Base-by-base conservation (phyloP, 2,888 invertebrate species). In the Orthonychiurus folsomi region DNA sequence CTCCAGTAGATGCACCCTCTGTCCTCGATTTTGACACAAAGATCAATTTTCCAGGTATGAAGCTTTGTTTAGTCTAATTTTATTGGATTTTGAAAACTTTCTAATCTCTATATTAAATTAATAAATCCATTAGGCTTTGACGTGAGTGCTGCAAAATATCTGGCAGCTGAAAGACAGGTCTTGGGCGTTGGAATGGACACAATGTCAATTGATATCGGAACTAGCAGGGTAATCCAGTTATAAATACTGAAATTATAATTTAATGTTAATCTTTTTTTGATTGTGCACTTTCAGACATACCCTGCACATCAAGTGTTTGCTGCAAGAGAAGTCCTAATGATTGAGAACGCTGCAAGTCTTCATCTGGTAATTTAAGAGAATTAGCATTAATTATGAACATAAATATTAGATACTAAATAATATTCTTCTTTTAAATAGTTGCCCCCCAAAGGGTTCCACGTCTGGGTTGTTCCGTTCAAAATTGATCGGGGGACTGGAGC, bases 101-200 rank as follows among this genome's bases (percentile, higher is more conserved):
- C n/a, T n/a, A n/a, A n/a, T n/a, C n/a, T n/a, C n/a, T n/a, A n/a
- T n/a, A n/a, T n/a, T n/a, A n/a, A n/a, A n/a, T n/a, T n/a, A n/a
- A n/a, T n/a, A n/a, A n/a, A n/a, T n/a, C n/a, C 12, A 48, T 55
- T 59, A 67, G 69, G 66, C 1, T 66, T 66, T 53, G 68, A 63
- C 53, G 65, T 47, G 1, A 18, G 21, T 21, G 66, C 66, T 21
- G 71, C 71, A 0, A 56, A 61, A 53, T 69, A 59, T 37, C 55
- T 71, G 50, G 53, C 64, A 3, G 60, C 60, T 2, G 69, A 70
- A 47, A 55, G 70, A 3, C 59, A 67, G 28, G 63, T 70, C n/a
- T 27, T 63, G 12, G 72, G 72, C 0, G 70, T 70, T 15, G 72
- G 72, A 18, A 66, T 69, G 47, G 72, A 72, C 50, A 63, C 63